These are phyloP conservation scores for Cotesia congregata DNA, from an alignment of 2,888 invertebrate species.

Conservation along the genomic window DNA sequence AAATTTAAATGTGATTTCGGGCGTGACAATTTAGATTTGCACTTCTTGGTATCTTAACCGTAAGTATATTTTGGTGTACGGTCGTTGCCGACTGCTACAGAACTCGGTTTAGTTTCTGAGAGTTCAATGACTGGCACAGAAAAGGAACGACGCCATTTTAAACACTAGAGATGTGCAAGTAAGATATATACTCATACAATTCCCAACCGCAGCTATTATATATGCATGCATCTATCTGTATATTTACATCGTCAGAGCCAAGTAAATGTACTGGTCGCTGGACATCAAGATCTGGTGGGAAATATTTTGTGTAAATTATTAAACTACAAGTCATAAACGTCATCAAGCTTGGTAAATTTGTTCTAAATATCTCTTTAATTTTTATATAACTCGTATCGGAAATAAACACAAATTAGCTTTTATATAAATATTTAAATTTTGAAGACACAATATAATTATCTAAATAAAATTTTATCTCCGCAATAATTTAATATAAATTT, in stretches of 20 bases:
- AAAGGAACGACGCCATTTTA: slow-evolving; percentile 63
- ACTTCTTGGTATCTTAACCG: background rate
- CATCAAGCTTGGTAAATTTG: background rate
- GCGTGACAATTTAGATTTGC: slow-evolving; percentile 4
- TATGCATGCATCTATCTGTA: background rate
- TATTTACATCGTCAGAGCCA: background rate
- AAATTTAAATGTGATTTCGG: slow-evolving; percentile 46
- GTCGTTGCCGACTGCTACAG: slow-evolving; percentile 32
- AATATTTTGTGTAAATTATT: background rate
- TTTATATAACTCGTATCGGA: background rate
- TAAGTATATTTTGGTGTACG: slow-evolving; percentile 51
- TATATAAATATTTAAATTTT: background rate
- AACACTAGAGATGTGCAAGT: slow-evolving; percentile 54
- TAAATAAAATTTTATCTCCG: background rate
- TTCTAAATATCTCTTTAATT: background rate
- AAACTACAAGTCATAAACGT: background rate
- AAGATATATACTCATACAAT: slow-evolving; percentile 48
- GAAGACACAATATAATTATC: background rate
- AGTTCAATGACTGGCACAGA: slow-evolving; percentile 69
- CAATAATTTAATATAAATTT: background rate
- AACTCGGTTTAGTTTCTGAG: slow-evolving; percentile 39
- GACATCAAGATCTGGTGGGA: background rate
- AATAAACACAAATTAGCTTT: background rate
- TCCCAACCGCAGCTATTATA: slow-evolving; percentile 31
- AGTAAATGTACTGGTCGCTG: background rate